These are phyloP conservation scores for Caenorhabditis parvicauda DNA, from an alignment of 2,888 invertebrate species.

Conservation along the genomic window DNA sequence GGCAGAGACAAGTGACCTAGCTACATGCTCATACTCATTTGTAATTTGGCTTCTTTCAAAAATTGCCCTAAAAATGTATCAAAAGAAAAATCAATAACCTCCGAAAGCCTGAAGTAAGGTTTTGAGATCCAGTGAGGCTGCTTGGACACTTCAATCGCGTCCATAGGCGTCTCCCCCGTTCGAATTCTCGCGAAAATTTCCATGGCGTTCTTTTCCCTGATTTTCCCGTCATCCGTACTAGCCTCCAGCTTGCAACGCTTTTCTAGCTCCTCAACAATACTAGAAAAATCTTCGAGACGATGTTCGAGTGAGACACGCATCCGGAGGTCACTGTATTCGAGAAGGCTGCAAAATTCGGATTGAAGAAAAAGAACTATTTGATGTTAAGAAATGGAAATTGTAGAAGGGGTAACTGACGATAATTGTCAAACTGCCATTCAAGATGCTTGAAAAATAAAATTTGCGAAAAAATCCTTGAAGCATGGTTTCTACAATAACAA, in stretches of 20 bases:
- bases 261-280: slow-evolving; percentile 45
- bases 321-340: slow-evolving; percentile 53
- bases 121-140: slow-evolving; percentile 58
- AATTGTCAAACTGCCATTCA: not conserved
- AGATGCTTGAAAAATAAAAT: not conserved
- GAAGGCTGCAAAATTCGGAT: slow-evolving; percentile 35
- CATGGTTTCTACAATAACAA: too few species aligned
- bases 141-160: slow-evolving; percentile 36
- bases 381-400: too few species aligned
- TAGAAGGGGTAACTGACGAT: too few species aligned
- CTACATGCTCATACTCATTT: too few species aligned
- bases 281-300: slow-evolving; percentile 39
- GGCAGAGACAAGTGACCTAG: too few species aligned
- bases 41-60: too few species aligned
- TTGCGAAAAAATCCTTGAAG: slow-evolving; percentile 3
- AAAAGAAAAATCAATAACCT: slow-evolving; percentile 13
- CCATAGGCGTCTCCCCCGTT: slow-evolving; percentile 17
- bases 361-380: slow-evolving; percentile 1
- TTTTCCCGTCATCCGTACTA: slow-evolving; percentile 18
- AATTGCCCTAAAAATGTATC: slow-evolving; percentile 2
- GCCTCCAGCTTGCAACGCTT: slow-evolving; percentile 16
- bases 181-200: slow-evolving; percentile 26
- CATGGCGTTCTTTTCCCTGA: slow-evolving; percentile 13
- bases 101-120: slow-evolving; percentile 55
- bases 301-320: slow-evolving; percentile 43